Conservation (phyloP, 2,888 invertebrate genomes). For the Hydrotaea diabolus region DNA sequence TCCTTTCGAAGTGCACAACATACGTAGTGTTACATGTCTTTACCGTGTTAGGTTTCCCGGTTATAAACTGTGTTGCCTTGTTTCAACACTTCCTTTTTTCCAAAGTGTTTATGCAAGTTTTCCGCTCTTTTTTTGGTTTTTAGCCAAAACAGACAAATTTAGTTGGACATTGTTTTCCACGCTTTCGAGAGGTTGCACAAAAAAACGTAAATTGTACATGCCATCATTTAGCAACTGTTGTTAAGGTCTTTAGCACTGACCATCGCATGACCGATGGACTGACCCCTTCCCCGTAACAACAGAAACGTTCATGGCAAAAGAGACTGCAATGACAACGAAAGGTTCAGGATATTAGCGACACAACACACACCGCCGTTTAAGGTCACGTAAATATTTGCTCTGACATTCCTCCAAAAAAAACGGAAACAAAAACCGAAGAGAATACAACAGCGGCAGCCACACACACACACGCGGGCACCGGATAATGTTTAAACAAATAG, state of each 20-base stretch:
- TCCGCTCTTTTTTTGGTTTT: neutral
- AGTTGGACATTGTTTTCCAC: slow-evolving; percentile 6
- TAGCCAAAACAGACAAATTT: slow-evolving; percentile 3
- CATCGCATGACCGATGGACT: neutral
- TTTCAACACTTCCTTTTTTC: neutral
- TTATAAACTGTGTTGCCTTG: neutral
- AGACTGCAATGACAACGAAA: slow-evolving; percentile 28
- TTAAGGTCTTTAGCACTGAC: slow-evolving; percentile 23
- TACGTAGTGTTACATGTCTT: neutral
- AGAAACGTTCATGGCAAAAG: neutral
- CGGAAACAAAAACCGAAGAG: neutral
- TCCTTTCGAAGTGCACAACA: too few species aligned
- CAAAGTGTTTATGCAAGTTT: neutral
- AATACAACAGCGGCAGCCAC: slow-evolving; percentile 8
- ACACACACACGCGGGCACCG: too few species aligned
- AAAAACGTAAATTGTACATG: slow-evolving; percentile 10
- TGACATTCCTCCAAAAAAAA: slow-evolving; percentile 6
- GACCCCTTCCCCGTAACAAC: neutral
- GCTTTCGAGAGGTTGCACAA: slow-evolving; percentile 10
- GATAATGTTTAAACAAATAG: slow-evolving; percentile 51
- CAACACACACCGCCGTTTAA: slow-evolving; percentile 20
- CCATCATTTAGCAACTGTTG: slow-evolving; percentile 28
- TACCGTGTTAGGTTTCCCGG: neutral
- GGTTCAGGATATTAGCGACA: slow-evolving; percentile 20
- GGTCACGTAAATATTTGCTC: slow-evolving; percentile 59